Evolutionary conservation across 2,888 invertebrate species (phyloP).

Genomic region (Calameuta idolon): DNA sequence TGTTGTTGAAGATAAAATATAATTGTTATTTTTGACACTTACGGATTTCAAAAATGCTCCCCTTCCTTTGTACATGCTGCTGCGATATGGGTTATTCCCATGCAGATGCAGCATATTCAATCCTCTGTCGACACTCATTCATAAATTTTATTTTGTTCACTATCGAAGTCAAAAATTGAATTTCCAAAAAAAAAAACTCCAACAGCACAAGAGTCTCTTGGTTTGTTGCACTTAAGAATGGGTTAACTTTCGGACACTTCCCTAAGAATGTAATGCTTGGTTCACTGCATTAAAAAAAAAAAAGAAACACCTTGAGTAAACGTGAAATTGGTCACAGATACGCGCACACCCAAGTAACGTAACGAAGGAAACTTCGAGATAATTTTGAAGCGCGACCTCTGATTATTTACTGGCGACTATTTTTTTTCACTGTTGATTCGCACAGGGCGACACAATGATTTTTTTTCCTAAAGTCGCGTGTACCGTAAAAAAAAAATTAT

Average conservation of each 20-base stretch:
- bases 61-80: constrained; percentile 33
- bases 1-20: background rate
- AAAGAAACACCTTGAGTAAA: background rate
- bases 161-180: background rate
- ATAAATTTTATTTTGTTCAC: constrained; percentile 26
- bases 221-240: background rate
- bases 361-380: background rate
- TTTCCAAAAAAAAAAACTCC: background rate
- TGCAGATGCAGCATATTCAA: constrained; percentile 48
- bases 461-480: no score
- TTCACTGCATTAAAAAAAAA: background rate
- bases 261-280: background rate
- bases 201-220: background rate
- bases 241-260: background rate
- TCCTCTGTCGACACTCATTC: constrained; percentile 49
- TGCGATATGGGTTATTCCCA: constrained; percentile 26
- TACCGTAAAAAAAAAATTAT: background rate
- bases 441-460: background rate
- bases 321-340: background rate
- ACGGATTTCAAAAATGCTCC: constrained; percentile 46
- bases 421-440: background rate
- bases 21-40: constrained; percentile 28
- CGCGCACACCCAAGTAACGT: background rate
- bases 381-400: background rate
- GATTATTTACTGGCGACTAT: background rate